A percentile compares a stretch with the other conserved stretches of the same genome.
Evolutionary conservation across 2,797 vertebrate species (phyloP).

Genomic region (Pseudochromis fuscus): DNA sequence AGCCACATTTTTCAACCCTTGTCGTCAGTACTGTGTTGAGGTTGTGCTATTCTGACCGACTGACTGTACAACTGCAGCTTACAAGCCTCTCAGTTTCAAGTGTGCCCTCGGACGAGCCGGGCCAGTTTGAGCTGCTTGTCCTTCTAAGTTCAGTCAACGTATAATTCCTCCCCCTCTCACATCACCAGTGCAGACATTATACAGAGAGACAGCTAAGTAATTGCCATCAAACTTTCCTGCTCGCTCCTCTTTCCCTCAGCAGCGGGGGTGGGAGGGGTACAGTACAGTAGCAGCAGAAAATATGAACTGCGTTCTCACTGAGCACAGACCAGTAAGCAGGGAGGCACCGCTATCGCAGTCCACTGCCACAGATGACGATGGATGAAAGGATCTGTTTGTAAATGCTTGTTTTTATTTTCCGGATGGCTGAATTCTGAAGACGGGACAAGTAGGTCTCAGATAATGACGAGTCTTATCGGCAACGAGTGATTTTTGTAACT

Average conservation of each 20-base stretch:
- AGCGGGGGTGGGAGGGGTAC: constrained; percentile 69
- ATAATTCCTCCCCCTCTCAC: constrained; percentile 62
- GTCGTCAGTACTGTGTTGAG: constrained; percentile 8
- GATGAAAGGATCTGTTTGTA: constrained; percentile 34
- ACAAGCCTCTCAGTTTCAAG: constrained; percentile 37
- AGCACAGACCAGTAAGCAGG: constrained; percentile 71
- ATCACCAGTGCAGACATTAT: constrained; percentile 68
- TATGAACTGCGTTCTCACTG: constrained; percentile 74
- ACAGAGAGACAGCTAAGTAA: constrained; percentile 81
- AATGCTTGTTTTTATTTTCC: constrained; percentile 25
- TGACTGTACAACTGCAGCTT: constrained; percentile 23
- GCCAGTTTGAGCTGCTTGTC: constrained; percentile 61
- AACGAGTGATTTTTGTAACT: constrained; percentile 36
- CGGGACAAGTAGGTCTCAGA: constrained; percentile 27
- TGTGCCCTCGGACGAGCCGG: constrained; percentile 35
- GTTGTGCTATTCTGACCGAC: constrained; percentile 29
- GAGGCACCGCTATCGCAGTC: constrained; percentile 55
- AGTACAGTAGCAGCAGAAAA: constrained; percentile 72
- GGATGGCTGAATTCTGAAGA: constrained; percentile 52
- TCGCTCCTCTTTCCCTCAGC: constrained; percentile 62
- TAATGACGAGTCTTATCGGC: constrained; percentile 23
- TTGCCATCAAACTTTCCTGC: constrained; percentile 81
- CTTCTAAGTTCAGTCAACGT: constrained; percentile 63
- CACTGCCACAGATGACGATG: constrained; percentile 46
- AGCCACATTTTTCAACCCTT: neutral